Conservation (phyloP, 2,113 vertebrate species). For the Ailurus styani region DNA sequence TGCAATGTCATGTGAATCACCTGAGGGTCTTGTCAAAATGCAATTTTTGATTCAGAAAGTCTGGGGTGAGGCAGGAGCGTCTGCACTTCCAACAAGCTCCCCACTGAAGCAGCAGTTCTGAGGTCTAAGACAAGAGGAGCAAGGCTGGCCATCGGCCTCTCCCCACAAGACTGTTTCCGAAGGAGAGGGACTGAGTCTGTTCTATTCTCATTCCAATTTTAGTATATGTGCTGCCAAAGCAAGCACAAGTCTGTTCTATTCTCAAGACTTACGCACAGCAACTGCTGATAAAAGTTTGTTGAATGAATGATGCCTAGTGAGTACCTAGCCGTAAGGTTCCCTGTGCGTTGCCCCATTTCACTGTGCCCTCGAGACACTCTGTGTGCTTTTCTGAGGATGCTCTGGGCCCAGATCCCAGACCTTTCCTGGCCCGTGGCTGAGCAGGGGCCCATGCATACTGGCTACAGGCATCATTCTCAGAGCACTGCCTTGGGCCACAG, state of each 20-base stretch:
- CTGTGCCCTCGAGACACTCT: neutral
- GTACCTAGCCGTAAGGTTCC: neutral
- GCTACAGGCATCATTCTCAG: neutral
- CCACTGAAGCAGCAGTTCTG: neutral
- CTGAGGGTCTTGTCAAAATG: neutral
- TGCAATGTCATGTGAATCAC: neutral
- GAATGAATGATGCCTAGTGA: neutral
- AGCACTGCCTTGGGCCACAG: neutral
- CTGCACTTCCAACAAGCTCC: neutral
- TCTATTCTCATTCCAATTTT: too few relatives aligned
- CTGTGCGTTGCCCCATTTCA: neutral
- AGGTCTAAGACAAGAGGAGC: neutral
- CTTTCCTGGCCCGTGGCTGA: neutral
- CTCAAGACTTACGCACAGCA: neutral
- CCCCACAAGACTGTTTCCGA: neutral
- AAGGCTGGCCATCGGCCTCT: neutral
- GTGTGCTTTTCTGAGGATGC: neutral
- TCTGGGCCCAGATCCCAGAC: neutral
- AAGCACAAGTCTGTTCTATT: neutral
- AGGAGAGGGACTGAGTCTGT: neutral
- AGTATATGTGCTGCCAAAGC: too few relatives aligned
- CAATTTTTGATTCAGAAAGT: neutral
- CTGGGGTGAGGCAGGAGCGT: neutral
- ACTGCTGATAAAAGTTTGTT: neutral
- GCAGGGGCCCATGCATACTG: accelerated